A percentile compares a stretch with the other conserved stretches of the same genome.
phyloP scores from a whole-genome alignment of 2,113 vertebrate genomes.

The Pogonocichla stellata region DNA sequence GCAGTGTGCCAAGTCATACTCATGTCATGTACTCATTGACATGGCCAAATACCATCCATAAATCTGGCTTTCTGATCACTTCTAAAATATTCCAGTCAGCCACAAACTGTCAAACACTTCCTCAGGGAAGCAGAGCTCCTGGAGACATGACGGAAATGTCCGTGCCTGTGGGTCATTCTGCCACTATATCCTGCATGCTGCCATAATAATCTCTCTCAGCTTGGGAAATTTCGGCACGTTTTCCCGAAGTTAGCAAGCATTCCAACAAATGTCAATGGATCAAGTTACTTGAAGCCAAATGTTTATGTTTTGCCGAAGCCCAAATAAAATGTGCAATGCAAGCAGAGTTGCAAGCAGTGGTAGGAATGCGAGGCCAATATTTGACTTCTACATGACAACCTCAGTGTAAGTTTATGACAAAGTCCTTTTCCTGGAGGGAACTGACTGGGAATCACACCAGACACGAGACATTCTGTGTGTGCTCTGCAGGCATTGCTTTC shows the following conservation, averaged over 20 bases:
- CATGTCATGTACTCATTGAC: background rate
- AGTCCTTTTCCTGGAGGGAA: background rate
- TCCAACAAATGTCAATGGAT: background rate
- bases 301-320: background rate
- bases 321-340: rapidly evolving
- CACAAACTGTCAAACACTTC: background rate
- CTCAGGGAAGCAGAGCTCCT: background rate
- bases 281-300: background rate
- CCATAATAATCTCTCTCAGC: background rate
- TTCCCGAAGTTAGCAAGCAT: background rate
- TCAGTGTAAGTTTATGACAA: background rate
- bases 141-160: background rate
- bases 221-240: background rate
- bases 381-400: background rate
- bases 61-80: background rate
- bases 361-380: background rate
- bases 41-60: background rate
- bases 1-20: background rate
- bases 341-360: background rate
- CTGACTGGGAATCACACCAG: background rate
- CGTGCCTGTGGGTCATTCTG: background rate
- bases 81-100: background rate
- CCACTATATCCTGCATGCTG: background rate
- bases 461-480: background rate
- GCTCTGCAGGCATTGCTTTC: background rate